Conservation (phyloP, 2,797 vertebrate species). For the Tadarida brasiliensis region DNA sequence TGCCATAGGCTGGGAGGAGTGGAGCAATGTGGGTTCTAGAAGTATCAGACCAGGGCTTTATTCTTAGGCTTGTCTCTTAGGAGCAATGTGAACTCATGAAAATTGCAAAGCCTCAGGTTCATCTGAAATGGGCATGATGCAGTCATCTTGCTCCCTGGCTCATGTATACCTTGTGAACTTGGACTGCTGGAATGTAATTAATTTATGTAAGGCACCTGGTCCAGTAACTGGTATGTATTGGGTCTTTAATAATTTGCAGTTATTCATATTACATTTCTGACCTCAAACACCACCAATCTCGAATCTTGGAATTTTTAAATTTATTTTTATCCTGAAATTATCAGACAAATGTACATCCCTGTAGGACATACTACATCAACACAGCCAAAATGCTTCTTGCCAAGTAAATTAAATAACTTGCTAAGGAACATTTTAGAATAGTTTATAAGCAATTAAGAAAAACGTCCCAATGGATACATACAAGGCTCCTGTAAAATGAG, state of each 20-base stretch:
- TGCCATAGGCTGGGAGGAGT: background rate
- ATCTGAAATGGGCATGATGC: background rate
- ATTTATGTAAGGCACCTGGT: background rate
- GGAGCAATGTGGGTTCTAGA: background rate
- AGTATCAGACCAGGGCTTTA: background rate
- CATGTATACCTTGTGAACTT: background rate
- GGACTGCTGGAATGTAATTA: background rate
- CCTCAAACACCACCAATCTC: background rate
- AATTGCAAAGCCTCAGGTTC: background rate
- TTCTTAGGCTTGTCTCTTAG: background rate
- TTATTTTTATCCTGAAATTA: background rate
- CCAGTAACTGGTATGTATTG: background rate
- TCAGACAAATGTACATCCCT: background rate
- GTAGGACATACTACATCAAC: background rate
- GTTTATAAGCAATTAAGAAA: background rate
- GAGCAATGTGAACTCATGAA: background rate
- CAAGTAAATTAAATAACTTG: background rate
- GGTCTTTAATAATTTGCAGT: background rate
- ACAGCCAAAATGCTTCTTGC: background rate
- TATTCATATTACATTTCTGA: conserved; percentile 1
- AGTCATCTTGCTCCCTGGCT: background rate
- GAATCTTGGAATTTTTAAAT: background rate
- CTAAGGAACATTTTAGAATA: background rate
- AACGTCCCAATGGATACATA: background rate
- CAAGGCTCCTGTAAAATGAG: background rate